Conservation (phyloP, 2,797 vertebrate species). For the Neopelma chrysocephalum region DNA sequence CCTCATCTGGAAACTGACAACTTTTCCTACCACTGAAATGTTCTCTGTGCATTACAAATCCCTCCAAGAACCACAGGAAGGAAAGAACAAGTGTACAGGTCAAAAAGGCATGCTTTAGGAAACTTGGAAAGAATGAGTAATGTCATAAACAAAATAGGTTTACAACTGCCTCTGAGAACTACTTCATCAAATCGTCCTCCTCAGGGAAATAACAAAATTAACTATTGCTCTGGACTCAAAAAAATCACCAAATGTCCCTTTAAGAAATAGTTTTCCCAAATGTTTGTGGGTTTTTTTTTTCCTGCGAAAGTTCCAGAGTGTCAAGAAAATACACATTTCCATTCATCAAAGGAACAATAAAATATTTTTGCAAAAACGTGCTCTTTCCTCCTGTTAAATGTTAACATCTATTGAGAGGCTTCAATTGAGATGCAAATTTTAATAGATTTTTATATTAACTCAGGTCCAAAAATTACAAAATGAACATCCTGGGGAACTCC, state of each 20-base stretch:
- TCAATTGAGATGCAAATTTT: background rate
- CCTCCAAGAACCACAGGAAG: background rate
- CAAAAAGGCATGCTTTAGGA: constrained; percentile 42
- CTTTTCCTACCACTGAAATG: background rate
- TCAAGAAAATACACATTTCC: constrained; percentile 19
- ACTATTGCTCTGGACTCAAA: constrained; percentile 37
- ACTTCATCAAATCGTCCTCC: constrained; percentile 45
- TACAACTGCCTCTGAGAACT: constrained; percentile 47
- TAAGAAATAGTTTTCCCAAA: constrained; percentile 15
- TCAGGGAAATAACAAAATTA: constrained; percentile 53
- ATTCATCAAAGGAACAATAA: constrained; percentile 22
- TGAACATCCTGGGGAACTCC: background rate
- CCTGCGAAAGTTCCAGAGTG: background rate
- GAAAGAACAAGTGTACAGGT: constrained; percentile 35
- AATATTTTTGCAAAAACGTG: background rate
- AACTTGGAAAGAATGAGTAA: constrained; percentile 48
- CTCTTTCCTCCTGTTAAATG: background rate
- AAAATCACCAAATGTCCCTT: background rate
- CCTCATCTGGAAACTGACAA: constrained; percentile 36
- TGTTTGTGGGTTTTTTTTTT: background rate
- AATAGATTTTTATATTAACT: background rate
- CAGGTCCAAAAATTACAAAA: background rate
- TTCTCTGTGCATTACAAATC: background rate
- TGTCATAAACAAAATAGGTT: constrained; percentile 60
- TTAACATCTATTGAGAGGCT: background rate